A percentile compares a stretch with the other conserved stretches of the same genome.
These are phyloP conservation scores for Typhlomys cinereus DNA, from an alignment of 2,113 vertebrate species.

Conservation along the genomic window DNA sequence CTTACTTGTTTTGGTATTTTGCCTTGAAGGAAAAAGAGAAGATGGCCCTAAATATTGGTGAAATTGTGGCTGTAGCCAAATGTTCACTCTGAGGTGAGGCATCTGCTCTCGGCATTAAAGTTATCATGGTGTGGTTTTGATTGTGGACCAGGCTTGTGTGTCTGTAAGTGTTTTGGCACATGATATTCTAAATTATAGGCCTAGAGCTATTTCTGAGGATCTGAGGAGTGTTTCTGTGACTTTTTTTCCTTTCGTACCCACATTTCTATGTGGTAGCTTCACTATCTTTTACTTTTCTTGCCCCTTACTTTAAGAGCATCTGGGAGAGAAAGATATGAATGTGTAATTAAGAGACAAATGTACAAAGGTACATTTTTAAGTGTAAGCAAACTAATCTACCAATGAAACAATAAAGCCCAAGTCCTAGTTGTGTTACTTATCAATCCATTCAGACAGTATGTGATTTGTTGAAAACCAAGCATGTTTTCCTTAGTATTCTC, in stretches of 20 bases:
- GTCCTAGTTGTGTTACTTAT: neutral
- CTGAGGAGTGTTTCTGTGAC: neutral
- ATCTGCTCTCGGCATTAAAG: neutral
- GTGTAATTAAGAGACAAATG: conserved; percentile 6
- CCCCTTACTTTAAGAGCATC: conserved; percentile 21
- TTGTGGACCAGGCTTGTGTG: neutral
- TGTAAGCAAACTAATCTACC: neutral
- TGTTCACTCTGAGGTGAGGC: neutral
- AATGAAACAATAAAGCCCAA: neutral
- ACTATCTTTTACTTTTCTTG: neutral
- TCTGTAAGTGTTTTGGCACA: neutral
- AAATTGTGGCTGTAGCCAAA: neutral
- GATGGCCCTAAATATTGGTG: neutral
- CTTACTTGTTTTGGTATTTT: conserved; percentile 21
- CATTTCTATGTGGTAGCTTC: neutral
- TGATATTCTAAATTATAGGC: neutral
- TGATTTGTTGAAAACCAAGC: neutral
- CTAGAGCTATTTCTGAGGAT: neutral
- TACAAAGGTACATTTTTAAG: neutral
- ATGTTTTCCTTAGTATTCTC: neutral
- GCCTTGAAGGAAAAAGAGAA: conserved; percentile 6
- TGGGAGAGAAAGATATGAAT: neutral
- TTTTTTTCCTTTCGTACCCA: neutral
- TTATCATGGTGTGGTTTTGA: neutral
- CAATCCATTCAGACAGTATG: neutral